Evolutionary conservation across 2,797 vertebrate species (phyloP).

Genomic region (Pipistrellus pipistrellus): DNA sequence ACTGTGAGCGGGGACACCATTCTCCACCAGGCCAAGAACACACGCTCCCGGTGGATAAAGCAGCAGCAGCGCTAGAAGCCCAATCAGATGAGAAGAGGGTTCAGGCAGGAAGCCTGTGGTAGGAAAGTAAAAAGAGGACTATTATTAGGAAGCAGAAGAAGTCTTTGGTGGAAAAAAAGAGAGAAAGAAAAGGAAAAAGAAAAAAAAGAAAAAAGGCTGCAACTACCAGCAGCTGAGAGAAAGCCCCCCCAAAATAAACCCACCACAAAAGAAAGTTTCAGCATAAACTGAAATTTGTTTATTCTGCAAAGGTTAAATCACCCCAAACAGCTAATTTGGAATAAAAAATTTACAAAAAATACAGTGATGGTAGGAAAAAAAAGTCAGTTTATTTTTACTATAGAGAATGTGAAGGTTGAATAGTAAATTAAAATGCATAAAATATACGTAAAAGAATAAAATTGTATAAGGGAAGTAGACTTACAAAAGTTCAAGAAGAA

Average conservation of each 20-base stretch:
- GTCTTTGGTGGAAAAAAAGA: not conserved
- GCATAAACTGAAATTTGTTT: not conserved
- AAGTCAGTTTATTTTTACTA: not conserved
- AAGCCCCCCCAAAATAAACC: not conserved
- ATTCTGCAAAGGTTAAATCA: not conserved
- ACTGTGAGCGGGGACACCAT: not conserved
- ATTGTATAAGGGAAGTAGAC: not conserved
- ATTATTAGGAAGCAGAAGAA: not conserved
- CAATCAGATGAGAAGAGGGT: not conserved
- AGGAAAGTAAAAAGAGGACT: not conserved
- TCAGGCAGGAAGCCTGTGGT: not conserved
- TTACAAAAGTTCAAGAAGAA: slow-evolving; percentile 32
- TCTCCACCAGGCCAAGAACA: not conserved
- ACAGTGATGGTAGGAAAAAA: not conserved
- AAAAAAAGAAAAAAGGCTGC: not conserved
- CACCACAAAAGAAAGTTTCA: not conserved
- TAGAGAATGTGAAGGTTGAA: not conserved
- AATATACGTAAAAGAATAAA: slow-evolving; percentile 24
- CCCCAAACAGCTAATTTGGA: not conserved
- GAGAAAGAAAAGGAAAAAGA: too few species aligned
- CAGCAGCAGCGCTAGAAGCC: not conserved
- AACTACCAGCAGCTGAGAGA: not conserved
- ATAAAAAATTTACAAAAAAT: not conserved
- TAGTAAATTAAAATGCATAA: slow-evolving; percentile 19
- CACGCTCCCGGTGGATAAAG: not conserved